phyloP scores from a whole-genome alignment of 2,797 vertebrate genomes.

The Avahi laniger region DNA sequence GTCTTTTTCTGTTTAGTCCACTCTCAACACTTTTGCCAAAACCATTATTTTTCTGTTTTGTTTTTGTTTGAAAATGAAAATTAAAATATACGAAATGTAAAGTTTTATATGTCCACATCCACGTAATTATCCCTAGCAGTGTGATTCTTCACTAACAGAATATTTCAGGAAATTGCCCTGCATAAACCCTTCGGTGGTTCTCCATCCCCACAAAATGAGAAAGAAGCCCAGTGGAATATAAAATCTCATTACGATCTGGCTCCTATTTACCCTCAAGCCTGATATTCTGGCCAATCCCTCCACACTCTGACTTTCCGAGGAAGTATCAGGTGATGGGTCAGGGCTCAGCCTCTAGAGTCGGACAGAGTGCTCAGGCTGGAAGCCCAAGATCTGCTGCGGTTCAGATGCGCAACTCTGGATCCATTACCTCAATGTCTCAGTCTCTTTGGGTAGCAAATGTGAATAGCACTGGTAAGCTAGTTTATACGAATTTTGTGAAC shows the following conservation, averaged over 20 bases:
- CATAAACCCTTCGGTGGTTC: background rate
- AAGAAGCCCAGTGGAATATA: background rate
- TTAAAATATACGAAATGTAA: background rate
- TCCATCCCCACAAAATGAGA: background rate
- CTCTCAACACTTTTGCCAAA: background rate
- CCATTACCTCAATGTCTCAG: background rate
- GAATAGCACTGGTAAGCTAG: background rate
- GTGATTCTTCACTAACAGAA: background rate
- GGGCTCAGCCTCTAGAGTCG: background rate
- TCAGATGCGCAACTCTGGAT: background rate
- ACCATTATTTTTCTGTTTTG: background rate
- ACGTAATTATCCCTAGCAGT: too few relatives aligned
- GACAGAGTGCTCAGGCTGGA: background rate
- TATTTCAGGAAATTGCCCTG: background rate
- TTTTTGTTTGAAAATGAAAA: background rate
- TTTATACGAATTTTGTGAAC: background rate
- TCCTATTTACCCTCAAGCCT: background rate
- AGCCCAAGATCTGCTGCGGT: background rate
- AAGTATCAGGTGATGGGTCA: accelerated
- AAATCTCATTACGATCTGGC: too few relatives aligned
- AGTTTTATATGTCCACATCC: background rate
- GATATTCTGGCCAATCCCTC: background rate
- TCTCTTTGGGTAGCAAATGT: background rate
- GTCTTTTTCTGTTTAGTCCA: background rate
- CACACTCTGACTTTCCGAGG: background rate